A percentile compares a stretch with the other conserved stretches of the same genome.
Conservation (phyloP, 64 coral and sea anemone species). For the Exaiptasia diaphana region DNA sequence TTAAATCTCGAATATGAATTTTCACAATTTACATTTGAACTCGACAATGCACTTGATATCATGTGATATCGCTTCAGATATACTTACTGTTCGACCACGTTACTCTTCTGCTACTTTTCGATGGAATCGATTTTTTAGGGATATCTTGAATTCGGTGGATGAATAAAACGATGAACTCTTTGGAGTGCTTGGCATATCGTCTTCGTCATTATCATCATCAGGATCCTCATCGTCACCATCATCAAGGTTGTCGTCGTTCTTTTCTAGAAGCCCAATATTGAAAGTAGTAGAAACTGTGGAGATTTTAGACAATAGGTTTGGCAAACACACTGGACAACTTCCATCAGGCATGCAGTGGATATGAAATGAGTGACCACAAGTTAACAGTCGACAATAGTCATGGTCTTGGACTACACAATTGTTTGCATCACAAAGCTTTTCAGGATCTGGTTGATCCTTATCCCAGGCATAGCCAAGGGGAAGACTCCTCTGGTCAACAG, state of each 20-base stretch:
- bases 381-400: background rate
- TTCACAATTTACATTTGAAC: too few species aligned
- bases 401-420: background rate
- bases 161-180: too few species aligned
- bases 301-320: background rate
- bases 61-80: too few species aligned
- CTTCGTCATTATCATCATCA: background rate
- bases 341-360: background rate
- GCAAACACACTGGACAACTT: background rate
- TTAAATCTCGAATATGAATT: too few species aligned
- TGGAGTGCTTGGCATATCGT: too few species aligned
- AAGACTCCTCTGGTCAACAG: conserved; percentile 16
- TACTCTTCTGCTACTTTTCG: too few species aligned
- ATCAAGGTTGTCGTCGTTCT: background rate
- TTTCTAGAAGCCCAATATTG: background rate
- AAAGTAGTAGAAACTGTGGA: background rate
- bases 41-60: too few species aligned
- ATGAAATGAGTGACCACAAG: conserved; percentile 9
- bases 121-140: too few species aligned
- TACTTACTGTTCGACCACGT: too few species aligned
- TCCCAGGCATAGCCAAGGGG: conserved; percentile 29
- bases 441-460: background rate
- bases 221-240: background rate
- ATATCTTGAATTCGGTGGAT: too few species aligned
- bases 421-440: background rate